Percentiles rank a stretch among this genome's conserved stretches.
These are phyloP conservation scores for Polia nebulosa DNA, from an alignment of 2,888 invertebrate species.

Conservation along the genomic window DNA sequence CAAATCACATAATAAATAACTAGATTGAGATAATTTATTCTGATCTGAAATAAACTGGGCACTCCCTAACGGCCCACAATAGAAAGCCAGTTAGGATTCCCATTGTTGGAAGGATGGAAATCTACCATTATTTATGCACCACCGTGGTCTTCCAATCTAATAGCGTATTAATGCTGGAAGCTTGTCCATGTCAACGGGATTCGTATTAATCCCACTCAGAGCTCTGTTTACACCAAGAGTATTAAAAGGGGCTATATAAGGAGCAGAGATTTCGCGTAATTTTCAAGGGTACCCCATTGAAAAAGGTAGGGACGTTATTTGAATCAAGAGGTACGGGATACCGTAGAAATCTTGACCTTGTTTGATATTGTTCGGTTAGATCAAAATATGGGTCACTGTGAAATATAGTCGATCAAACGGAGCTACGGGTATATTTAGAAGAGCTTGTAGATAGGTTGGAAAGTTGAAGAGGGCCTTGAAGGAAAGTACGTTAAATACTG, in stretches of 20 bases:
- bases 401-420: constrained; percentile 27
- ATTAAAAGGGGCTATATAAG: constrained; percentile 33
- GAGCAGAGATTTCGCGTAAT: constrained; percentile 33
- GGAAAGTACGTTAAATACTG: neutral
- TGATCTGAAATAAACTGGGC: constrained; percentile 1
- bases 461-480: neutral
- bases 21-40: constrained; percentile 13
- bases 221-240: constrained; percentile 36
- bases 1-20: neutral
- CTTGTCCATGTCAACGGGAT: constrained; percentile 36
- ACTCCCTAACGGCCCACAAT: constrained; percentile 6
- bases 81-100: neutral
- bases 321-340: constrained; percentile 35
- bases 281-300: constrained; percentile 41
- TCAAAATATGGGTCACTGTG: constrained; percentile 34
- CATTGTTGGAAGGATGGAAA: constrained; percentile 21
- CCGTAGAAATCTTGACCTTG: constrained; percentile 40
- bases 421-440: constrained; percentile 14
- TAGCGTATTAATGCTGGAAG: constrained; percentile 38
- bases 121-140: constrained; percentile 40
- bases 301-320: constrained; percentile 49
- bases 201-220: constrained; percentile 30
- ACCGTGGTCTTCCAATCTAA: constrained; percentile 26
- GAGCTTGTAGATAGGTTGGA: neutral
- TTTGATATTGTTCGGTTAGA: constrained; percentile 37